phyloP scores from a whole-genome alignment of 2,888 invertebrate species.

The Metallyticus violacea region DNA sequence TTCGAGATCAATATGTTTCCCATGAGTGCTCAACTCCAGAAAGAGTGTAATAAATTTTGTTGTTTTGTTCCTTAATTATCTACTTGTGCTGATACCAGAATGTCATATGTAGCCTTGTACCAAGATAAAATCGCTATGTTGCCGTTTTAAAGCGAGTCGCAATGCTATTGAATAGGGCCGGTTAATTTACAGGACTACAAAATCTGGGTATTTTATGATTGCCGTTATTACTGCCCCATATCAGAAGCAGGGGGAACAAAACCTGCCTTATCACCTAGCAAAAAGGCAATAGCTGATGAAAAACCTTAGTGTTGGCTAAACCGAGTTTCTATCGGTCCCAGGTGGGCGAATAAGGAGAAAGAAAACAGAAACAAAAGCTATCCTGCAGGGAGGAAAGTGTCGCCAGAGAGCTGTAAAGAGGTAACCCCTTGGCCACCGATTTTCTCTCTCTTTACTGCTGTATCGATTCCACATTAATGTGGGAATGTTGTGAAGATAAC shows the following conservation, averaged over 20 bases:
- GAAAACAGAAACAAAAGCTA: neutral
- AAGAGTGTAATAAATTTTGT: too few species aligned
- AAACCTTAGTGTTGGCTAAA: too few species aligned
- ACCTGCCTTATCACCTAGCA: neutral
- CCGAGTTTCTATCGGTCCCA: neutral
- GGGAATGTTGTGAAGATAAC: neutral
- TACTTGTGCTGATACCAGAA: too few species aligned
- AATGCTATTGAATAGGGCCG: too few species aligned
- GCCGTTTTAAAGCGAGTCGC: too few species aligned
- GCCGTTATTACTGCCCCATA: neutral
- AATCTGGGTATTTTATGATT: neutral
- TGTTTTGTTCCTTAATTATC: too few species aligned
- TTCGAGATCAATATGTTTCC: too few species aligned
- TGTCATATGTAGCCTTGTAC: too few species aligned
- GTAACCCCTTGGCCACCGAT: neutral
- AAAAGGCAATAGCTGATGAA: neutral
- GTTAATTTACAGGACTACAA: neutral
- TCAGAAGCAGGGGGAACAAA: neutral
- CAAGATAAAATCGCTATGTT: too few species aligned
- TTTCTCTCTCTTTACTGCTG: neutral
- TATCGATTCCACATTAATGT: slow-evolving; percentile 1
- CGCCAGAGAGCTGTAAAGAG: neutral
- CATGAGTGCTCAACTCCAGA: too few species aligned
- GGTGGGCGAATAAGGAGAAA: neutral
- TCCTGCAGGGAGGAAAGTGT: neutral